Percentiles rank a stretch among this genome's conserved stretches.
phyloP scores from a whole-genome alignment of 2,113 vertebrate genomes.

The Grus americana region DNA sequence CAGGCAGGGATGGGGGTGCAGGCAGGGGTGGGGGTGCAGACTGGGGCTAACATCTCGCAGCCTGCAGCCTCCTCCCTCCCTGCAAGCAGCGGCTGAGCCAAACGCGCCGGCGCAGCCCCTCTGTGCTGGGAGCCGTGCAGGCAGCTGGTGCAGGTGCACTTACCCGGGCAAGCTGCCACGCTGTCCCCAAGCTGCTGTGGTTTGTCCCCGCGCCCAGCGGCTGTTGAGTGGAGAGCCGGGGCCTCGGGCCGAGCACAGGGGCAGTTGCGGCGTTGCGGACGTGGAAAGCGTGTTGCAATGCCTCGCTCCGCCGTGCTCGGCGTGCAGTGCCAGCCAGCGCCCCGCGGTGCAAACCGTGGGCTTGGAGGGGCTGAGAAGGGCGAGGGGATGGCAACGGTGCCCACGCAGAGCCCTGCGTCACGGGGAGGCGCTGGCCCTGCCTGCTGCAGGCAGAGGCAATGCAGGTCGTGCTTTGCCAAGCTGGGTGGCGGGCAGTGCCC shows the following conservation, averaged over 20 bases:
- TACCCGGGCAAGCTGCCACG: neutral
- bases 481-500: neutral
- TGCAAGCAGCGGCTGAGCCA: neutral
- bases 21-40: neutral
- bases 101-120: neutral
- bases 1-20: neutral
- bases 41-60: neutral
- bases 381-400: neutral
- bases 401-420: neutral
- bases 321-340: neutral
- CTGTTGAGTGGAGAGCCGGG: neutral
- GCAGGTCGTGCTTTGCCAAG: neutral
- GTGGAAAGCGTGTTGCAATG: neutral
- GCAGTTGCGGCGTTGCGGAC: neutral
- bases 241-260: neutral
- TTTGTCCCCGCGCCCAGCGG: neutral
- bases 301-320: neutral
- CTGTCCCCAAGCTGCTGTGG: neutral
- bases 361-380: neutral
- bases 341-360: neutral
- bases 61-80: neutral
- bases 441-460: neutral
- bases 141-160: neutral
- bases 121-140: rapidly evolving
- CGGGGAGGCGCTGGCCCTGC: neutral